phyloP scores from a whole-genome alignment of 1,140 invertebrate species.

The Zaprionus gabonicus region DNA sequence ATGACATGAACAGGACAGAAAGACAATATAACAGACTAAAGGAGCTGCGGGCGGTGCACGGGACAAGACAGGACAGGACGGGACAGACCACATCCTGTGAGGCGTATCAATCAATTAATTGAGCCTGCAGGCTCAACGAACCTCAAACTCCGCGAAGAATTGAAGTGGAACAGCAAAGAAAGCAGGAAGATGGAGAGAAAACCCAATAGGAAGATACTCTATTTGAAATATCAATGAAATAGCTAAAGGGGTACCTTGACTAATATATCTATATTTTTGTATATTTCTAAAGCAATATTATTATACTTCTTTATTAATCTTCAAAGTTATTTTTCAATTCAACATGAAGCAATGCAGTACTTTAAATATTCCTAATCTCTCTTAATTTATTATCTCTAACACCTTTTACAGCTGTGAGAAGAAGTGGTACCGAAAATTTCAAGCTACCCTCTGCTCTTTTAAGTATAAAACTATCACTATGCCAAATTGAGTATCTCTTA shows the following conservation, averaged over 20 bases:
- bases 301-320: neutral
- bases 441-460: neutral
- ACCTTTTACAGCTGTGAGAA: too few species aligned
- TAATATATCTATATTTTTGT: too few species aligned
- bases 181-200: conserved; percentile 24
- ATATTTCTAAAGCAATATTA: too few species aligned
- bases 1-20: conserved; percentile 36
- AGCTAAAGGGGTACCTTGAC: neutral
- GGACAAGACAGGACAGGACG: neutral
- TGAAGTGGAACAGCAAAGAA: conserved; percentile 40
- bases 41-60: conserved; percentile 4
- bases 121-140: conserved; percentile 73
- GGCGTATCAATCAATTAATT: conserved; percentile 80
- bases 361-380: too few species aligned
- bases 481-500: neutral
- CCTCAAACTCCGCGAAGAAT: conserved; percentile 49
- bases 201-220: neutral
- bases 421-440: neutral
- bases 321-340: neutral
- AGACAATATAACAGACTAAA: conserved; percentile 37
- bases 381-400: too few species aligned
- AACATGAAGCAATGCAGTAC: too few species aligned
- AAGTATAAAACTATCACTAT: neutral
- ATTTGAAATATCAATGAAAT: neutral
- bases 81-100: conserved; percentile 23